phyloP scores from a whole-genome alignment of 2,113 vertebrate genomes.

The Leiothrix lutea region DNA sequence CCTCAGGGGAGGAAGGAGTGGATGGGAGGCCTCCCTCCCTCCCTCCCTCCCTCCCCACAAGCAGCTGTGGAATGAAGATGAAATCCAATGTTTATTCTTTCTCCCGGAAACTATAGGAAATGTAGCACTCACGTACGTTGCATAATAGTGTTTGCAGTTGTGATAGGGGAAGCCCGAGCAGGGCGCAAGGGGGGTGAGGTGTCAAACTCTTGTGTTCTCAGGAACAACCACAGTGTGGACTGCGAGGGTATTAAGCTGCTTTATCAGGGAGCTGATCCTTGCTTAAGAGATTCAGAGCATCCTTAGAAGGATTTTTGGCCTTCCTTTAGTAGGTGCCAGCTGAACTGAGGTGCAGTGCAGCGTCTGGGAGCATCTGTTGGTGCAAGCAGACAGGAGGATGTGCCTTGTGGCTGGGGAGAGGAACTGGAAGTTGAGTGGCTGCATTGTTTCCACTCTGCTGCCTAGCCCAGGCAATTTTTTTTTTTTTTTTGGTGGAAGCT shows the following conservation, averaged over 20 bases:
- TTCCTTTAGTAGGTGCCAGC: background rate
- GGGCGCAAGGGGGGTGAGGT: rapidly evolving
- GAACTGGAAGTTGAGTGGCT: conserved; percentile 16
- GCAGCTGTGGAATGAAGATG: conserved; percentile 61
- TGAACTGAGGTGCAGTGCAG: background rate
- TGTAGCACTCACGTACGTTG: background rate
- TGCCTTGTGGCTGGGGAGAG: background rate
- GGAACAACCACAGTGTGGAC: background rate
- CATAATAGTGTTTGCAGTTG: conserved; percentile 1
- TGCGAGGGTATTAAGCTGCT: background rate
- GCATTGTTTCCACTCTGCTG: background rate
- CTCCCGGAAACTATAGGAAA: conserved; percentile 59
- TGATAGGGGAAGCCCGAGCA: background rate
- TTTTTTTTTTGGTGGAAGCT: background rate
- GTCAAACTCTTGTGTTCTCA: background rate
- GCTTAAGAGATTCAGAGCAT: background rate
- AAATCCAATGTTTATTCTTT: conserved; percentile 58
- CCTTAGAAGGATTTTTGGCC: background rate
- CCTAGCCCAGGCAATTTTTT: background rate
- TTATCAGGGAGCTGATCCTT: background rate
- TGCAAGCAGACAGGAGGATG: background rate
- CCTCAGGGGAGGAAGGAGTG: conserved; percentile 21
- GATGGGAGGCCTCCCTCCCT: conserved; percentile 38
- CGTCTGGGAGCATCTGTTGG: background rate
- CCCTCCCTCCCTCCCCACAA: conserved; percentile 19